Conservation (phyloP, 2,888 invertebrate species). For the Micoletzkya japonica region DNA sequence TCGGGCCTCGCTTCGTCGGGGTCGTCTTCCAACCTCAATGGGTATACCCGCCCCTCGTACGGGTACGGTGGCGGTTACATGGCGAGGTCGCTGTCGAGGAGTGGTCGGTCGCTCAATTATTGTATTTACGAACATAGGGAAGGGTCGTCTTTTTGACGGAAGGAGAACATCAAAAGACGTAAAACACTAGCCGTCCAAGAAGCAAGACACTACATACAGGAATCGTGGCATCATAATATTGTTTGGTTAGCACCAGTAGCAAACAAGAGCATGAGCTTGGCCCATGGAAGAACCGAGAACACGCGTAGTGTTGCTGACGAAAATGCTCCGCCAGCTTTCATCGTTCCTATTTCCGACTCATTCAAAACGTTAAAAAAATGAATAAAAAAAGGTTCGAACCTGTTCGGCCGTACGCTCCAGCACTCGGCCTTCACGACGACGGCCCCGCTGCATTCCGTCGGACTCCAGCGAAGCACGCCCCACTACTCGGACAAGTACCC, state of each 20-base stretch:
- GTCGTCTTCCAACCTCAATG: slow-evolving; percentile 36
- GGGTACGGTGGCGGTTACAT: slow-evolving; percentile 62
- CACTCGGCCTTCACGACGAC: slow-evolving; percentile 56
- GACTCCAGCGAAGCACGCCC: slow-evolving; percentile 60
- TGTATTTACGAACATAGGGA: too few relatives aligned
- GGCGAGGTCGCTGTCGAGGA: slow-evolving; percentile 58
- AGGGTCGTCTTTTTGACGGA: too few relatives aligned
- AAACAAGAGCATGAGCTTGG: too few relatives aligned
- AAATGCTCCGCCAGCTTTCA: background rate
- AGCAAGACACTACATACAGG: too few relatives aligned
- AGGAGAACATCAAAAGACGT: too few relatives aligned
- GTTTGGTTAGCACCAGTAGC: too few relatives aligned
- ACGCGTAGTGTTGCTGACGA: too few relatives aligned
- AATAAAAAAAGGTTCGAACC: slow-evolving; percentile 50
- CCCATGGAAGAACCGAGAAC: too few relatives aligned
- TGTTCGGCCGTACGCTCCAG: slow-evolving; percentile 57
- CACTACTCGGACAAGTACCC: slow-evolving; percentile 56
- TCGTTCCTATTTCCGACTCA: background rate
- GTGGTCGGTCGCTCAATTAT: slow-evolving; percentile 51
- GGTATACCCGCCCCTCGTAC: slow-evolving; percentile 49
- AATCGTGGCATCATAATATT: too few relatives aligned
- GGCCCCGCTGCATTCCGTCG: slow-evolving; percentile 59
- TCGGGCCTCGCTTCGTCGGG: slow-evolving; percentile 38
- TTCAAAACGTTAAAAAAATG: background rate
- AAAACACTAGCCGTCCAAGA: too few relatives aligned